Evolutionary conservation across 1,140 invertebrate genomes (phyloP).

Genomic region (Aphis gossypii): DNA sequence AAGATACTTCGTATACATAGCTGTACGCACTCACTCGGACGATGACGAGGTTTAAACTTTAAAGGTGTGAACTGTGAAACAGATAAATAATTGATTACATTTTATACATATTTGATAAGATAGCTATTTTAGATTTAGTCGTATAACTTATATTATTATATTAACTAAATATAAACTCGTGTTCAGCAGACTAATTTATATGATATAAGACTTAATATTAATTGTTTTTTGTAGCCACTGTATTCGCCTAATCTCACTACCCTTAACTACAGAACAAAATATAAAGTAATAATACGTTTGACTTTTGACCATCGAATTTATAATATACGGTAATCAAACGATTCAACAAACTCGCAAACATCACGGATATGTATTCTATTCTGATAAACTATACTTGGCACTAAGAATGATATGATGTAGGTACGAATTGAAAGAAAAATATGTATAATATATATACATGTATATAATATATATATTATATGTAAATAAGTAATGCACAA

Average conservation of each 20-base stretch:
- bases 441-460: too few species aligned
- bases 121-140: neutral
- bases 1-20: neutral
- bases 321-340: neutral
- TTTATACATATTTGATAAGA: too few species aligned
- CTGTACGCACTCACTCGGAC: neutral
- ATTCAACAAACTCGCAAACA: neutral
- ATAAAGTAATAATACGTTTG: neutral
- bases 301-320: neutral
- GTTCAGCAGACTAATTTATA: neutral
- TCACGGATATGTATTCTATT: neutral
- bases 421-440: neutral
- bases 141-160: neutral
- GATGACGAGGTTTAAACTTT: neutral
- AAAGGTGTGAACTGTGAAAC: neutral
- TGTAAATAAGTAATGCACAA: neutral
- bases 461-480: too few species aligned
- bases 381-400: neutral
- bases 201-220: neutral
- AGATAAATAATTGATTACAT: neutral
- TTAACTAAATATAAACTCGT: neutral
- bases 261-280: neutral
- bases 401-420: too few species aligned
- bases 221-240: neutral
- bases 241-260: neutral